These are phyloP conservation scores for Bufo bufo DNA, from an alignment of 2,113 vertebrate genomes.

Conservation along the genomic window DNA sequence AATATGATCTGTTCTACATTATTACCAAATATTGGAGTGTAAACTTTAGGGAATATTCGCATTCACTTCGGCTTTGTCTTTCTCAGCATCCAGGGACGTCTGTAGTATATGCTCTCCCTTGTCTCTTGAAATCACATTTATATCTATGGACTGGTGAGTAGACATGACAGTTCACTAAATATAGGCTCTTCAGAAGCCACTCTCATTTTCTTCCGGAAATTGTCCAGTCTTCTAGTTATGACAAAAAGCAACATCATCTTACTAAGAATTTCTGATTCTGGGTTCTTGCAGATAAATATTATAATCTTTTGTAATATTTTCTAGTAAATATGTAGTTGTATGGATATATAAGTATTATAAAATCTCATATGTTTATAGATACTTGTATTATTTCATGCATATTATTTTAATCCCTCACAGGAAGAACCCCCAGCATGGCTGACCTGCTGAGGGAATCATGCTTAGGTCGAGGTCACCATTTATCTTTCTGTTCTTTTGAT, in stretches of 20 bases:
- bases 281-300: background rate
- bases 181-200: constrained; percentile 16
- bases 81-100: constrained; percentile 3
- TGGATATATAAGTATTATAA: background rate
- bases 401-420: no score
- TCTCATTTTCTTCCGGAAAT: constrained; percentile 33
- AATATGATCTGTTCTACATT: background rate
- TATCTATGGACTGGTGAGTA: constrained; percentile 28
- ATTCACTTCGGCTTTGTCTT: background rate
- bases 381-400: background rate
- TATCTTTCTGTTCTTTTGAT: no score
- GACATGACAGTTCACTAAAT: background rate
- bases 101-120: constrained; percentile 30
- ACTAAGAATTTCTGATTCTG: background rate
- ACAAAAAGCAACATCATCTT: background rate
- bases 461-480: no score
- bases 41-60: constrained; percentile 25
- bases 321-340: background rate
- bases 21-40: background rate
- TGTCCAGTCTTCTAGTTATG: background rate
- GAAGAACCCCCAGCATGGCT: no score
- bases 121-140: constrained; percentile 29
- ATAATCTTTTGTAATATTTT: background rate
- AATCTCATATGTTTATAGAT: background rate
- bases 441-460: no score